Conservation (phyloP, 2,888 invertebrate species). For the Nemotelus pantherinus region DNA sequence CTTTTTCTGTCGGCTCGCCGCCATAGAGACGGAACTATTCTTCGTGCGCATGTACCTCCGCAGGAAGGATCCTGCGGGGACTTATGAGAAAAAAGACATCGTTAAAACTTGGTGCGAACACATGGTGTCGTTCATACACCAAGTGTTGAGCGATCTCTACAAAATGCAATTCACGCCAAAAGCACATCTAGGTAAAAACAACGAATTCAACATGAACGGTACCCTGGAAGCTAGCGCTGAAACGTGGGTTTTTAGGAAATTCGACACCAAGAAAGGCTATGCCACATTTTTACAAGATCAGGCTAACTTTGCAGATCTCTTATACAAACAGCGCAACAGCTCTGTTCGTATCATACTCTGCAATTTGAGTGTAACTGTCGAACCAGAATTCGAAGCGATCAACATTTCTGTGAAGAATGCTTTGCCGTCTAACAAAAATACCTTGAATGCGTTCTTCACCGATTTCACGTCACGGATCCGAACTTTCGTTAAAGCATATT, state of each 20-base stretch:
- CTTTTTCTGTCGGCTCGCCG: constrained; percentile 33
- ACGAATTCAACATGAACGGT: constrained; percentile 33
- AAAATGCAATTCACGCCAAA: neutral
- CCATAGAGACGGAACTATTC: constrained; percentile 46
- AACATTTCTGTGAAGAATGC: neutral
- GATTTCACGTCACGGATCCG: constrained; percentile 43
- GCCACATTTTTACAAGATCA: constrained; percentile 40
- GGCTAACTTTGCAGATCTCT: constrained; percentile 1
- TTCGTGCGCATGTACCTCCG: constrained; percentile 46
- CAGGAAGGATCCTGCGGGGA: constrained; percentile 33
- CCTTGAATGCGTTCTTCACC: constrained; percentile 38
- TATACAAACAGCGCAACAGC: neutral
- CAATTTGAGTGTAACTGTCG: neutral
- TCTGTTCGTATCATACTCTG: neutral
- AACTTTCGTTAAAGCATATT: constrained; percentile 44
- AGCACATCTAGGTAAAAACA: neutral
- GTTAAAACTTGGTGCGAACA: constrained; percentile 46
- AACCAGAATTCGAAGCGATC: neutral
- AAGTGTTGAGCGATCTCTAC: constrained; percentile 40
- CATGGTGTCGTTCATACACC: constrained; percentile 28
- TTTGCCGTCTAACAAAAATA: neutral
- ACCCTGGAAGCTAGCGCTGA: constrained; percentile 29
- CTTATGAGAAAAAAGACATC: constrained; percentile 45
- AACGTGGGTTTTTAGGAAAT: constrained; percentile 35
- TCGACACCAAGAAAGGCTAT: constrained; percentile 36